Percentiles rank a stretch among this genome's conserved stretches.
These are phyloP conservation scores for Dastarcus helophoroides DNA, from an alignment of 2,888 invertebrate species.

Conservation along the genomic window DNA sequence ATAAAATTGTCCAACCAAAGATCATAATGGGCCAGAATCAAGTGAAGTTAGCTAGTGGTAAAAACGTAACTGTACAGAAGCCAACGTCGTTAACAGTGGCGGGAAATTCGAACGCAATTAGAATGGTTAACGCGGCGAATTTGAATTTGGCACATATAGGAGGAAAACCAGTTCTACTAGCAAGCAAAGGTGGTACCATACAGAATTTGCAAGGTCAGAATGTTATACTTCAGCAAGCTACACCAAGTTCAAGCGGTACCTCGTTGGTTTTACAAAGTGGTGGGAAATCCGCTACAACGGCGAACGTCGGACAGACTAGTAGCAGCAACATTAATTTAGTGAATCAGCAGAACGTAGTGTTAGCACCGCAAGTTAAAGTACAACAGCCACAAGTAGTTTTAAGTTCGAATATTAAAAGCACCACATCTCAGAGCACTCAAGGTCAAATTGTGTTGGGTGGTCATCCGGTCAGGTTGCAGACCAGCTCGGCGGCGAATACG, in stretches of 20 bases:
- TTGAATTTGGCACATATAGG: conserved; percentile 43
- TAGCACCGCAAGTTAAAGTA: conserved; percentile 25
- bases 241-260: conserved; percentile 17
- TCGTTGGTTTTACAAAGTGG: conserved; percentile 27
- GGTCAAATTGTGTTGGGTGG: conserved; percentile 33
- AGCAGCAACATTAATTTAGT: conserved; percentile 25
- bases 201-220: conserved; percentile 36
- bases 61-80: conserved; percentile 23
- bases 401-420: conserved; percentile 17
- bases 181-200: conserved; percentile 34
- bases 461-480: conserved; percentile 32
- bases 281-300: conserved; percentile 15
- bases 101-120: conserved; percentile 30
- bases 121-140: conserved; percentile 42
- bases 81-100: conserved; percentile 24
- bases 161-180: conserved; percentile 45
- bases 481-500: conserved; percentile 23
- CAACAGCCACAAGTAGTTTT: conserved; percentile 33
- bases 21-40: conserved; percentile 19
- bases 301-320: conserved; percentile 12
- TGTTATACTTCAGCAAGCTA: conserved; percentile 35
- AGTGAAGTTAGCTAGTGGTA: conserved; percentile 14
- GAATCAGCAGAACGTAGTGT: conserved; percentile 30
- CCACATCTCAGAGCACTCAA: conserved; percentile 21
- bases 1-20: conserved; percentile 28